Percentiles rank a stretch among this genome's conserved stretches.
These are phyloP conservation scores for Decapterus maruadsi DNA, from an alignment of 2,797 vertebrate species.

Conservation along the genomic window DNA sequence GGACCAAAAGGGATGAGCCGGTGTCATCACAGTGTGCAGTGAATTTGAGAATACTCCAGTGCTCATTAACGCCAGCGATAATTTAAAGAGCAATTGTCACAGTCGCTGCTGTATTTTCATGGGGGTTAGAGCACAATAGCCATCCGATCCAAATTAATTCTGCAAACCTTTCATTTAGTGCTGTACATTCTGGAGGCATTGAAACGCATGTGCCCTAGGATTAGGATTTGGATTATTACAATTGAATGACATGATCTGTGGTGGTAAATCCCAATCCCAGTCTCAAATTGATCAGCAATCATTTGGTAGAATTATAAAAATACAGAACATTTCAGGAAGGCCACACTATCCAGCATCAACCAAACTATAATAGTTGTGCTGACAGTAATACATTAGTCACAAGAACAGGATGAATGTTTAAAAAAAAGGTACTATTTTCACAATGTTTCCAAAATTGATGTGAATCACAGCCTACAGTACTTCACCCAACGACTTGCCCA, in stretches of 20 bases:
- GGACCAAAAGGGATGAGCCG: not conserved
- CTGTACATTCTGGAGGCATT: slow-evolving; percentile 12
- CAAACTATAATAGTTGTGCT: not conserved
- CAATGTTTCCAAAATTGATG: not conserved
- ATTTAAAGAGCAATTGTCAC: slow-evolving; percentile 24
- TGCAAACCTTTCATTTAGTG: not conserved
- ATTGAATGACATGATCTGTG: not conserved
- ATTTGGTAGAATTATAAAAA: not conserved
- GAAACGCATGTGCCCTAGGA: not conserved
- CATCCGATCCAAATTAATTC: not conserved
- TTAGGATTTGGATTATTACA: not conserved
- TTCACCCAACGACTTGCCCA: not conserved
- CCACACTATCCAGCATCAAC: not conserved
- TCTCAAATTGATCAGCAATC: not conserved
- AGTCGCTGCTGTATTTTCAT: slow-evolving; percentile 12
- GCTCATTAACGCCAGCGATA: slow-evolving; percentile 20
- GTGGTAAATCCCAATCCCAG: not conserved
- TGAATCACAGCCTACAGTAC: not conserved
- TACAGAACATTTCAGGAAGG: not conserved
- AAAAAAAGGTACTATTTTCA: not conserved
- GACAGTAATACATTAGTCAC: not conserved
- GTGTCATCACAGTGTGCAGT: slow-evolving; percentile 4
- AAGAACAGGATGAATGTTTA: not conserved
- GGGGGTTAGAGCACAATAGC: not conserved
- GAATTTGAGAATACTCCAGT: slow-evolving; percentile 1